Evolutionary conservation across 2,888 invertebrate genomes (phyloP).

Genomic region (Tenthredo amoena): DNA sequence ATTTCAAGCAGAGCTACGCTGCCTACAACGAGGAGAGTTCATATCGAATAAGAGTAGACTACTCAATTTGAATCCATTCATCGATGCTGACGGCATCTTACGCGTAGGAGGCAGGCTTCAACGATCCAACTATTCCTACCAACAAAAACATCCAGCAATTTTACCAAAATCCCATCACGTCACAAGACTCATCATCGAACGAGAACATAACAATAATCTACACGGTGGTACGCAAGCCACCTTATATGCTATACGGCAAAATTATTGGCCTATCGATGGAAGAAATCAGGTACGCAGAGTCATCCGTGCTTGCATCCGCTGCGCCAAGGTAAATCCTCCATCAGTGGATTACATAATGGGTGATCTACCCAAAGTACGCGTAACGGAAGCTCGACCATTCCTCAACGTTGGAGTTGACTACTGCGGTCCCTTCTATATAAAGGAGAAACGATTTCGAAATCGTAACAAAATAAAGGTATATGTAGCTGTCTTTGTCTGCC

Average conservation of each 20-base stretch:
- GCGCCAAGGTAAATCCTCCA: constrained; percentile 59
- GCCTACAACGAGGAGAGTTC: constrained; percentile 42
- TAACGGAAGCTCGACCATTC: constrained; percentile 66
- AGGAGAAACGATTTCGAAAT: constrained; percentile 59
- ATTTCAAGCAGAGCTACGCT: constrained; percentile 46
- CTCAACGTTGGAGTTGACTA: constrained; percentile 56
- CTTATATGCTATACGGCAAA: constrained; percentile 52
- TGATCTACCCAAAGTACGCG: constrained; percentile 67
- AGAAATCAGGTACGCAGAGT: constrained; percentile 40
- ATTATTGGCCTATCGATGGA: constrained; percentile 53
- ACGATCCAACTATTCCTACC: constrained; percentile 54
- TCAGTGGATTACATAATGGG: constrained; percentile 64
- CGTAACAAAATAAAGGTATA: constrained; percentile 65
- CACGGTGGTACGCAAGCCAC: constrained; percentile 61
- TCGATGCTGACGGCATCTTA: constrained; percentile 60
- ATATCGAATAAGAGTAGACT: constrained; percentile 57
- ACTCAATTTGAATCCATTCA: constrained; percentile 57
- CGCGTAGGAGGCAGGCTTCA: constrained; percentile 62
- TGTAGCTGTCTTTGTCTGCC: constrained; percentile 68
- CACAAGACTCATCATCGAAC: constrained; percentile 60
- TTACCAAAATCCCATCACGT: constrained; percentile 59
- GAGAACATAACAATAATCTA: constrained; percentile 57
- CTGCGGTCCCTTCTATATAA: constrained; percentile 59
- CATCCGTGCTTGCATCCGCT: constrained; percentile 52
- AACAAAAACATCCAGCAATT: constrained; percentile 59